Evolutionary conservation across 2,888 invertebrate genomes (phyloP), one percentile per base, ranked within the genome.

Genomic region (Diarsia brunnea): DNA sequence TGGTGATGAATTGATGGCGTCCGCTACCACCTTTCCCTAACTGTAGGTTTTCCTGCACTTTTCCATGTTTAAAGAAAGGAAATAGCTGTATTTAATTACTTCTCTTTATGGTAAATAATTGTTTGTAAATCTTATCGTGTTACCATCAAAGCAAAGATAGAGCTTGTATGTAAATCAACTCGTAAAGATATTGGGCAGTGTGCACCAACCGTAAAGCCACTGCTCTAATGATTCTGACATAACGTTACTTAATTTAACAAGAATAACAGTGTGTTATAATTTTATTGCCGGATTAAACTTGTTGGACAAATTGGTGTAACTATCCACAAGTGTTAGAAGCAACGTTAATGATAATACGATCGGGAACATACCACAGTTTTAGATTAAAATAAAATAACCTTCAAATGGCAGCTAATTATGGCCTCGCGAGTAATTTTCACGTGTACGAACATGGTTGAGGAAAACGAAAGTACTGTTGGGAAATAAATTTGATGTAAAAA

Each of bases 191-290:
- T 86, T 75, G 21, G 70, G 72, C 65, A 86, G 81, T 85, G 87
- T 86, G 75, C 71, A 83, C 63, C 74, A n/a, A 78, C 73, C 82
- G 72, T 79, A 68, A 84, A 82, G 60, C 71, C 77, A 84, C 73
- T 80, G 75, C 73, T 84, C 77, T 82, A 85, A 83, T 72, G 76
- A 81, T 85, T 86, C 88, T 89, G 88, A 89, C 89, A 90, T 92
- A 93, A 93, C 92, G 91, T 90, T 93, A 93, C 92, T 91, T 91
- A 91, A 92, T 91, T 84, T 89, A 90, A 92, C 89, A 78, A 90
- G 89, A 90, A 84, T 83, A 83, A 81, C 85, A 85, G 87, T 88
- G 79, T 84, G 89, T 90, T 88, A 90, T 91, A 90, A 91, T 93
- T 93, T 91, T 90, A 92, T 90, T 89, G 84, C 89, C 78, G 71